Conservation (phyloP, 2,113 vertebrate species). For the Xenopus tropicalis region UCB_Xtro_10.0 CM004449.2:57256001-57256500, state of each 20-base stretch:
- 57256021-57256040: too few species aligned
- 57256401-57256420: not conserved
- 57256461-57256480: conserved; percentile 96
- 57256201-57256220: too few species aligned
- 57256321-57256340: conserved; percentile 96
- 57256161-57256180: too few species aligned
- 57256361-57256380: conserved; percentile 93
- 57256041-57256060: too few species aligned
- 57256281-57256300: conserved; percentile 96
- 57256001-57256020: too few species aligned
- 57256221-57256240: conserved; percentile 63
- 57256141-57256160: too few species aligned
- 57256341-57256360: conserved; percentile 96
- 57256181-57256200: too few species aligned
- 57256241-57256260: conserved; percentile 91
- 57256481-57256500: conserved; percentile 95
- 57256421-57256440: conserved; percentile 18
- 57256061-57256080: too few species aligned
- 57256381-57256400: not conserved
- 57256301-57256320: conserved; percentile 95
- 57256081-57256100: too few species aligned
- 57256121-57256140: too few species aligned
- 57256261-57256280: conserved; percentile 92
- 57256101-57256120: too few species aligned
- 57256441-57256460: conserved; percentile 88